These are phyloP conservation scores for Pampus argenteus DNA, from an alignment of 2,797 vertebrate genomes.

Conservation along the genomic window DNA sequence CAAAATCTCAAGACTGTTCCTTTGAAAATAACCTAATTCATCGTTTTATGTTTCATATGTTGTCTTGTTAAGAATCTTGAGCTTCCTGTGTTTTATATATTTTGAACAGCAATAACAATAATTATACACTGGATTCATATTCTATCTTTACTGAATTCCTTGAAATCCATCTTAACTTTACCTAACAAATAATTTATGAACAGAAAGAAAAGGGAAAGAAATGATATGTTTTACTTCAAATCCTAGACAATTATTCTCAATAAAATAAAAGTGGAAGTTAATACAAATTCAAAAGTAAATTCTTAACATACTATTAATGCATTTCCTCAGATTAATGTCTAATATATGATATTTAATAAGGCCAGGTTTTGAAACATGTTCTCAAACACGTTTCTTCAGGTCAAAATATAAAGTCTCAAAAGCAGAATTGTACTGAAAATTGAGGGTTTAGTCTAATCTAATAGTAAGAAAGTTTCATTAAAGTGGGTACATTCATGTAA, in stretches of 20 bases:
- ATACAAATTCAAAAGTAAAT: neutral
- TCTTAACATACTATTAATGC: no score
- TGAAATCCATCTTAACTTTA: neutral
- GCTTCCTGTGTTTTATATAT: neutral
- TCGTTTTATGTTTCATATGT: neutral
- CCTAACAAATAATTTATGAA: neutral
- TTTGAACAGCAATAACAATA: neutral
- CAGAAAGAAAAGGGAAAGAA: neutral
- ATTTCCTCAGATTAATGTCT: no score
- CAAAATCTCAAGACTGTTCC: neutral
- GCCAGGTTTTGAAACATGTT: neutral
- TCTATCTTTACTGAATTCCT: neutral
- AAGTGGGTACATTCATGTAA: neutral
- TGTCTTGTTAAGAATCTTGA: neutral
- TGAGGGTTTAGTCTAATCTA: neutral
- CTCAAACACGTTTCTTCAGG: neutral
- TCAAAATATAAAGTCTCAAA: neutral
- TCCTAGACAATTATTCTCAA: neutral
- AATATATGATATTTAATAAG: neutral
- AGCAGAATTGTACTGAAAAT: neutral
- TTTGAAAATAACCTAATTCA: neutral
- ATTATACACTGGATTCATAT: neutral
- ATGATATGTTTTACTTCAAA: neutral
- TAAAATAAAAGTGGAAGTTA: neutral
- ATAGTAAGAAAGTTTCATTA: neutral